Evolutionary conservation across 2,113 vertebrate species (phyloP).

Genomic region (Ochotona princeps): DNA sequence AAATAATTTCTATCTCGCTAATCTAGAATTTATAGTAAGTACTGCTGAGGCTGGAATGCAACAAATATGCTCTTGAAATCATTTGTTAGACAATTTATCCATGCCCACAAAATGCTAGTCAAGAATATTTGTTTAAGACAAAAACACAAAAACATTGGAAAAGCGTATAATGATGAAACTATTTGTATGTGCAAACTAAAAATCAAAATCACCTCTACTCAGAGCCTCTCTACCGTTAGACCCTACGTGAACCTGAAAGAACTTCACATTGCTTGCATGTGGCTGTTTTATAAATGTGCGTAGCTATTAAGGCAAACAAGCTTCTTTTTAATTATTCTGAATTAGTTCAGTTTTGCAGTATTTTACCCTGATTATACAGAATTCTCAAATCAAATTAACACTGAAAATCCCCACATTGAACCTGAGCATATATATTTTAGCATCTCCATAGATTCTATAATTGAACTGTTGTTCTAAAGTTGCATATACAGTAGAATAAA

Average conservation of each 20-base stretch:
- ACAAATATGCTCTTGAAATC: conserved; percentile 23
- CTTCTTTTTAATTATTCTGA: conserved; percentile 18
- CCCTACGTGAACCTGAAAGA: background rate
- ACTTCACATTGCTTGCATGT: background rate
- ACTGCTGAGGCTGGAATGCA: background rate
- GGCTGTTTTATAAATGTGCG: background rate
- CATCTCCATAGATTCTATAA: background rate
- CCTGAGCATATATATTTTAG: background rate
- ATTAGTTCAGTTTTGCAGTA: conserved; percentile 4
- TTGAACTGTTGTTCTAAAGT: background rate
- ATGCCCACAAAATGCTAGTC: conserved; percentile 32
- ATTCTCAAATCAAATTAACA: background rate
- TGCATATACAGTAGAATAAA: background rate
- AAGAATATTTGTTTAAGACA: conserved; percentile 49
- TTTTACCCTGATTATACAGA: conserved; percentile 8
- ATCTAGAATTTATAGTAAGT: conserved; percentile 26
- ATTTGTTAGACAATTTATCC: conserved; percentile 41
- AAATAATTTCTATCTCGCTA: background rate
- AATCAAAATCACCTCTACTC: background rate
- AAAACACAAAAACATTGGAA: background rate
- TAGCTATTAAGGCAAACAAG: background rate
- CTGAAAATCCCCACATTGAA: background rate
- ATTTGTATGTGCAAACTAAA: conserved; percentile 47
- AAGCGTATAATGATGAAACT: conserved; percentile 45
- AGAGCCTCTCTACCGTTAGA: background rate